phyloP scores from a whole-genome alignment of 2,888 invertebrate species.

The Capitulum mitella region DNA sequence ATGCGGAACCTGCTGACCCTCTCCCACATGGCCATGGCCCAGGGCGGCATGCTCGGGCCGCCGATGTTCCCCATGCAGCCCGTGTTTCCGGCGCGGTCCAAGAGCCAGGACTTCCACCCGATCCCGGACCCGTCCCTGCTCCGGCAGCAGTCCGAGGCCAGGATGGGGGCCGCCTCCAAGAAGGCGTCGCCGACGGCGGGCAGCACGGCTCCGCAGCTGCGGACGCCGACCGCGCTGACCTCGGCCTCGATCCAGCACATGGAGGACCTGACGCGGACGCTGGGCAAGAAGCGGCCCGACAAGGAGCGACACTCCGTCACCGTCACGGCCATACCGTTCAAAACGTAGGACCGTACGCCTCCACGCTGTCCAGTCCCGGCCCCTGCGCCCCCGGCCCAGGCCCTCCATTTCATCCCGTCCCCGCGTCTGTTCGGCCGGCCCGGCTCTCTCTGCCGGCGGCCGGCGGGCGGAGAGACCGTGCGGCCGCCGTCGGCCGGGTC shows the following conservation, averaged over 20 bases:
- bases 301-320: constrained; percentile 1
- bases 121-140: not conserved
- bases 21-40: constrained; percentile 7
- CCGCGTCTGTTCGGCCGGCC: no score
- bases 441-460: no score
- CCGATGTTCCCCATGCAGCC: not conserved
- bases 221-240: not conserved
- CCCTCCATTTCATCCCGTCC: no score
- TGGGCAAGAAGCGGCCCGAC: not conserved
- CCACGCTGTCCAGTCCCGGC: no score
- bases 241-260: constrained; percentile 13
- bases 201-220: not conserved
- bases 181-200: constrained; percentile 3
- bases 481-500: no score
- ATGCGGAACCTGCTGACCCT: not conserved
- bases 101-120: not conserved
- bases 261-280: not conserved
- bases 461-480: no score
- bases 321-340: not conserved
- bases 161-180: constrained; percentile 16
- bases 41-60: not conserved
- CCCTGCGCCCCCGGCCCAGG: no score
- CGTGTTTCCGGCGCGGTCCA: not conserved
- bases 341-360: no score
- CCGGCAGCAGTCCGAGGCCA: not conserved